phyloP scores from a whole-genome alignment of 92 coral and sea anemone genomes.

The Phenganax stokvisi region DNA sequence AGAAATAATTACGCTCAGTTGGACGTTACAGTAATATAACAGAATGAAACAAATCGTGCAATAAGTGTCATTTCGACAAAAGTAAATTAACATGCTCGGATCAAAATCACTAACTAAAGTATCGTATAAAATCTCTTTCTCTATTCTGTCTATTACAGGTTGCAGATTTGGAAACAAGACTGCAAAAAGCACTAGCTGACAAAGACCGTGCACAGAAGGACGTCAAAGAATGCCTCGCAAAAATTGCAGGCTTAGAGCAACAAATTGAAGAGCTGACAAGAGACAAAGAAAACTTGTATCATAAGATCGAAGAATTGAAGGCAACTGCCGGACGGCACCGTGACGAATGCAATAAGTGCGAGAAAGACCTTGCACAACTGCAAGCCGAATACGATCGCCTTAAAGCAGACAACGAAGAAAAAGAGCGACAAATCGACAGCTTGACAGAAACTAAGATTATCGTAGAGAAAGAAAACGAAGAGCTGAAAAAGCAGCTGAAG shows the following conservation, averaged over 20 bases:
- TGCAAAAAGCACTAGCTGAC: conserved; percentile 61
- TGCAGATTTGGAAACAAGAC: conserved; percentile 67
- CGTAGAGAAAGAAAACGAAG: conserved; percentile 87
- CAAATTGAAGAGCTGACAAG: conserved; percentile 55
- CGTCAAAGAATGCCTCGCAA: conserved; percentile 59
- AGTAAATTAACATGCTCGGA: no score
- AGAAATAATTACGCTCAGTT: no score
- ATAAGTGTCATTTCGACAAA: no score
- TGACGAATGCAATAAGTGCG: conserved; percentile 80
- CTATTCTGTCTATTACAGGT: conserved; percentile 23
- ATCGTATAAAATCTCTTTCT: no score
- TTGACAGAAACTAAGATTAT: conserved; percentile 75
- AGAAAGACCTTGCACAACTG: conserved; percentile 62
- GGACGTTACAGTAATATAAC: no score
- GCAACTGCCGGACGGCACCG: conserved; percentile 56
- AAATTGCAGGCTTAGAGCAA: conserved; percentile 60
- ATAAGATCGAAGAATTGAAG: conserved; percentile 71
- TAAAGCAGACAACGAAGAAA: conserved; percentile 73
- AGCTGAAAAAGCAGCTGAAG: conserved; percentile 79
- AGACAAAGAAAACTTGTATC: conserved; percentile 56
- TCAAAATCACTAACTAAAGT: no score
- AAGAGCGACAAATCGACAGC: conserved; percentile 77
- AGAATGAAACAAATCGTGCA: no score
- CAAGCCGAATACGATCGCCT: conserved; percentile 77
- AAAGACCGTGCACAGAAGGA: conserved; percentile 69